Conservation (phyloP, 2,113 vertebrate species). For the Cichladusa arquata region DNA sequence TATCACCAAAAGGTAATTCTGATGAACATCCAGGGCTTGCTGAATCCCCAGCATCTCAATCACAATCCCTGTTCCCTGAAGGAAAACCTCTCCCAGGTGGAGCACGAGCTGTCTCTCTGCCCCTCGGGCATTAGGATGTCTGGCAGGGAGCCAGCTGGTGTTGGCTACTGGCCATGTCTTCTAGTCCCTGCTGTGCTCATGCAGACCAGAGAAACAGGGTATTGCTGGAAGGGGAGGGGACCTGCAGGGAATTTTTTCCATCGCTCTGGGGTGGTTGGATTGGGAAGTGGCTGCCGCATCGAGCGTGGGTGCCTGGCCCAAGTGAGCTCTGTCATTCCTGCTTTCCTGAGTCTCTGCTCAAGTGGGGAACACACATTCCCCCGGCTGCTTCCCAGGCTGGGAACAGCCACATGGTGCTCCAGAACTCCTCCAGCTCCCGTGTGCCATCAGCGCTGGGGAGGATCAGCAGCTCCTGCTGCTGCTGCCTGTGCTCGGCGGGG, state of each 20-base stretch:
- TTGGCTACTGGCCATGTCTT: not conserved
- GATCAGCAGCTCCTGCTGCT: not conserved
- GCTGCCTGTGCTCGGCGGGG: accelerated
- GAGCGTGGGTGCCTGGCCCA: not conserved
- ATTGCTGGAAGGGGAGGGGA: not conserved
- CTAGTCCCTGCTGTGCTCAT: not conserved
- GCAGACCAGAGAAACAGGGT: not conserved
- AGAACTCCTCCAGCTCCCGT: not conserved
- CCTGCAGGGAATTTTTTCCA: not conserved
- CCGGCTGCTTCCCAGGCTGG: not conserved
- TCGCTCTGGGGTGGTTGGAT: not conserved
- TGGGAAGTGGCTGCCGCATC: not conserved
- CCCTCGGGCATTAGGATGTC: not conserved
- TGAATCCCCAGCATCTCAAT: accelerated
- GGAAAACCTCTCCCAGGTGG: not conserved
- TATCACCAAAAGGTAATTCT: not conserved
- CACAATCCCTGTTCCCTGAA: not conserved
- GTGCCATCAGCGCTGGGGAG: not conserved
- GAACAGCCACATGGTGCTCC: not conserved
- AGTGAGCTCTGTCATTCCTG: not conserved
- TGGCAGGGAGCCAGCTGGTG: not conserved
- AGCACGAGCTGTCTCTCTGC: not conserved
- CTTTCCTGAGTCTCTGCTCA: not conserved
- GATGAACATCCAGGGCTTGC: not conserved
- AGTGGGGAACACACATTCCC: not conserved